Base-by-base conservation (phyloP, 2,113 vertebrate species). In the Neodontobutis hainanensis region DNA sequence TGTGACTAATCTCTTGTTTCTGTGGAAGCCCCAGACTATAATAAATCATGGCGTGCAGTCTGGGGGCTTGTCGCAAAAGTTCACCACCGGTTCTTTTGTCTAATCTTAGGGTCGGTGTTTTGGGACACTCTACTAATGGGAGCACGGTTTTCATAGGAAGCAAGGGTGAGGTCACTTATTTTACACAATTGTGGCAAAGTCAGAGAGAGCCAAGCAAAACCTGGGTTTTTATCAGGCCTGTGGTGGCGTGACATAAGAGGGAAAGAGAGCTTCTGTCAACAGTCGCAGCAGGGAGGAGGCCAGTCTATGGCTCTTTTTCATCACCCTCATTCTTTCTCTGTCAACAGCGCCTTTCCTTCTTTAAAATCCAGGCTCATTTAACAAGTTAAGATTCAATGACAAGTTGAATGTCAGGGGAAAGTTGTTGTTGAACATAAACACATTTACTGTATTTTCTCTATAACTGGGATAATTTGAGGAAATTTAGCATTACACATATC, bases 1-100 rank as follows among this genome's bases (percentile, higher is more conserved):
- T 79, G 72, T 90, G 89, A 92, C 91, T 92, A 92, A 92, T 91
- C 88, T 88, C 75, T 70, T 82, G 87, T 91, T 90, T 82, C 85
- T 81, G 84, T 80, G 75, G 82, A 71, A 85, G 75, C 78, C 71
- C 70, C 63, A 70, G 78, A 82, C 80, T 64, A 89, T 92, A 27
- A 27, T 27, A 90, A 92, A 92, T 91, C 89, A 91, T 15, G 10
- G 47, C 62, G 69, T 73, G 73, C 62, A 81, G 83, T 88, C 81
- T 77, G 42, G 83, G 80, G 82, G 70, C 78, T 77, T 67, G 70
- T 82, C 62, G 61, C 44, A 43, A 70, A 73, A 83, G 88, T 90
- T 89, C 88, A 83, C 67, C 48, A 59, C 52, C 68, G 55, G 80
- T 75, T 83, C 78, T 61, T 27, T 66, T 51, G 65, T 71, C 60